These are phyloP conservation scores for Cheilinus undulatus DNA, from an alignment of 2,113 vertebrate genomes.

Conservation along the genomic window DNA sequence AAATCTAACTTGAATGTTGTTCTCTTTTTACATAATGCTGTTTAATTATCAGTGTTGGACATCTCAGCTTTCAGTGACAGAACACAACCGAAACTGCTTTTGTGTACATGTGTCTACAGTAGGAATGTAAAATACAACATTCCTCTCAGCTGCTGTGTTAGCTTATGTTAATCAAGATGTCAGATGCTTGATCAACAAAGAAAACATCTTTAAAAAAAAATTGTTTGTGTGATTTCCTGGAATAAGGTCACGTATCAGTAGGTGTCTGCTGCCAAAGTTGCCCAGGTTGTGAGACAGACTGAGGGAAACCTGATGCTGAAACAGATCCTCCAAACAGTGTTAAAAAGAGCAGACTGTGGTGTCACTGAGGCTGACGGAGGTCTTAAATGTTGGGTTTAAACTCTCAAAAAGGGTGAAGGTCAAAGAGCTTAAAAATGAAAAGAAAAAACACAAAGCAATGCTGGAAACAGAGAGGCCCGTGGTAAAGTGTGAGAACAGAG, in stretches of 20 bases:
- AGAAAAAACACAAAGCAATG: slow-evolving; percentile 15
- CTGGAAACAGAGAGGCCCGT: slow-evolving; percentile 7
- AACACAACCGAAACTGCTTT: slow-evolving; percentile 66
- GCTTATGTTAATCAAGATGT: slow-evolving; percentile 3
- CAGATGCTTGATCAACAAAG: neutral
- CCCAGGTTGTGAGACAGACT: neutral
- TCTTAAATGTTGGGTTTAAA: slow-evolving; percentile 41
- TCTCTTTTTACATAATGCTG: slow-evolving; percentile 34
- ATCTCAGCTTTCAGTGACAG: slow-evolving; percentile 67
- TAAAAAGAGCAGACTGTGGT: slow-evolving; percentile 27
- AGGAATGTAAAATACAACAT: slow-evolving; percentile 59
- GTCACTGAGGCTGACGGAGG: slow-evolving; percentile 36
- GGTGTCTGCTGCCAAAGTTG: slow-evolving; percentile 2
- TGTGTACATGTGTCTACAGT: slow-evolving; percentile 16
- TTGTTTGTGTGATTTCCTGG: neutral
- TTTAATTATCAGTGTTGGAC: slow-evolving; percentile 62
- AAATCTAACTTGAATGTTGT: slow-evolving; percentile 19
- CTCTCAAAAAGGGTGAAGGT: slow-evolving; percentile 48
- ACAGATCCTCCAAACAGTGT: slow-evolving; percentile 35
- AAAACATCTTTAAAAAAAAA: neutral
- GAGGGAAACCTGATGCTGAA: slow-evolving; percentile 46
- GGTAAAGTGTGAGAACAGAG: neutral
- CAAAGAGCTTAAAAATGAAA: slow-evolving; percentile 35
- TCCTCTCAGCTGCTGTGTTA: slow-evolving; percentile 33
- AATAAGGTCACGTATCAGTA: slow-evolving; percentile 27